Evolutionary conservation across 2,113 vertebrate species (phyloP).

Genomic region (Abramis brama): DNA sequence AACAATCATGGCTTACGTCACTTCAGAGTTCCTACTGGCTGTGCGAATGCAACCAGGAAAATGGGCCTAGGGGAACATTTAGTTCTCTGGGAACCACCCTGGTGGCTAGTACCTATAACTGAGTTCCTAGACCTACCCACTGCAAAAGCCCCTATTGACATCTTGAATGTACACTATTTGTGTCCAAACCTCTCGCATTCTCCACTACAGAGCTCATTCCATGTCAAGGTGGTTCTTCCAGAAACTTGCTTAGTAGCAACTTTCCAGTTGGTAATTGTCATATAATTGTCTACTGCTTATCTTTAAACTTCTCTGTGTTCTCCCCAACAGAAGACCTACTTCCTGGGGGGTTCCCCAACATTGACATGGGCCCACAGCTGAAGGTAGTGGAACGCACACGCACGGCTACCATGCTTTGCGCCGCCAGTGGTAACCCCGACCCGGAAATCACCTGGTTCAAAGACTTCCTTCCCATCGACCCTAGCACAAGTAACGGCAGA

Average conservation of each 20-base stretch:
- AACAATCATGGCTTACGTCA: no score
- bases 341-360: constrained; percentile 93
- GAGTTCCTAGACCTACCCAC: no score
- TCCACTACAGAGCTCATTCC: neutral
- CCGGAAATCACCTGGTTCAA: constrained; percentile 99
- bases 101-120: no score
- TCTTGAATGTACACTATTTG: neutral
- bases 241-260: neutral
- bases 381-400: constrained; percentile 96
- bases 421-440: constrained; percentile 95
- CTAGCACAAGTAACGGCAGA: constrained; percentile 88
- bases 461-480: constrained; percentile 96
- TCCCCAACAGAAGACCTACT: constrained; percentile 89
- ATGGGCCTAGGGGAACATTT: no score
- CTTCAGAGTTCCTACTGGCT: no score
- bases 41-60: no score
- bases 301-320: neutral
- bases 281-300: neutral
- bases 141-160: no score
- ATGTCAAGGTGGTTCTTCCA: neutral
- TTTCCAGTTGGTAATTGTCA: neutral
- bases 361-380: constrained; percentile 98
- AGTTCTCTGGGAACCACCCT: no score
- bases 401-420: constrained; percentile 97
- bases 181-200: neutral